Evolutionary conservation across 2,888 invertebrate genomes (phyloP), one percentile per base, ranked within the genome.

Genomic region (Chromoteleia sp.): DNA sequence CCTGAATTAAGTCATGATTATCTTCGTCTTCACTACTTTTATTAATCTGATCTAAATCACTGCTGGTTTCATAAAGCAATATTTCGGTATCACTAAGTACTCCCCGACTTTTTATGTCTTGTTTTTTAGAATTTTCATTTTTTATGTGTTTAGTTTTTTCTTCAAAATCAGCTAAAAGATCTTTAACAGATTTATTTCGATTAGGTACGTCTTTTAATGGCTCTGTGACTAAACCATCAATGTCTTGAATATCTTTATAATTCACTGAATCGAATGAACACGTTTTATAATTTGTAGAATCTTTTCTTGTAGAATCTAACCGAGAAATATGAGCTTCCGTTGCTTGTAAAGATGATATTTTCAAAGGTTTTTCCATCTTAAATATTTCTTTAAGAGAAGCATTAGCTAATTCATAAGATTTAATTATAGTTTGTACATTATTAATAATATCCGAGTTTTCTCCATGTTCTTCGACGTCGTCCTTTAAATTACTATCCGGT

Each of bases 31-130:
- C 88, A 8, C 87, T 86, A 56, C 85, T 89, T 50, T 88, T 89
- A 43, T 86, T 85, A 0, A 79, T 84, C 19, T 87, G 86, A 21
- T 92, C 92, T 15, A 90, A 81, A 75, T 92, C 92, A 81, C 92
- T 92, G 1, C 91, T 92, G 0, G 92, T 92, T 29, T 93, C 92
- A 81, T 92, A 93, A 0, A 92, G 86, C 12, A 93, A 82, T 0
- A 92, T 92, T 84, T 93, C 93, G 1, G 92, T 92, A 73, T 93
- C 93, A 84, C 92, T 92, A 67, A 92, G 92, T 0, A 92, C 92
- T 10, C 89, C 91, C 0, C 92, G 88, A 52, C 88, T 89, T 43
- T 85, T 90, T 7, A 87, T 83, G n/a, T 91, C 90, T 6, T 89
- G 89, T 0, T 87, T 85, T 15, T 86, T 87, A 2, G 86, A 84